These are phyloP conservation scores for Patella vulgata DNA, from an alignment of 1,140 invertebrate genomes.

Conservation along the genomic window DNA sequence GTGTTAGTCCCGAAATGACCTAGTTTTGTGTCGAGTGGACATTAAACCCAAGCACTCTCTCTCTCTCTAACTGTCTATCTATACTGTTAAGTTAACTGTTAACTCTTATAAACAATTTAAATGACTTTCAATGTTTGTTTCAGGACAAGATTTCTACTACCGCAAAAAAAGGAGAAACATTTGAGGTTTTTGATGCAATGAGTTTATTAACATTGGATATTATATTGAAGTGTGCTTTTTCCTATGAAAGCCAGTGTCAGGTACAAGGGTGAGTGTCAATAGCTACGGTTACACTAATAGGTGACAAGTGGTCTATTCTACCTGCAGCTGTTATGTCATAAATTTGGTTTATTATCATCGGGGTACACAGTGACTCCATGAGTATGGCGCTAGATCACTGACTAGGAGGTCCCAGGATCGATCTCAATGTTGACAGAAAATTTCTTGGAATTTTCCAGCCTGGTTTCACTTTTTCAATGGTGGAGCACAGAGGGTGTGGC, in stretches of 20 bases:
- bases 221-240: constrained; percentile 55
- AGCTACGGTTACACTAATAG: neutral
- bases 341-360: too few species aligned
- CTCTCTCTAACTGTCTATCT: neutral
- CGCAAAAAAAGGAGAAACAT: constrained; percentile 21
- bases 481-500: too few species aligned
- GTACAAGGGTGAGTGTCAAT: constrained; percentile 39
- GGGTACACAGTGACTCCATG: too few species aligned
- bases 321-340: too few species aligned
- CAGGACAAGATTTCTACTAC: constrained; percentile 36
- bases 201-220: constrained; percentile 54
- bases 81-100: neutral
- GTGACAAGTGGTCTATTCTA: too few species aligned
- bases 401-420: too few species aligned
- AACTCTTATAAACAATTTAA: neutral
- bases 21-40: too few species aligned
- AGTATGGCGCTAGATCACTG: too few species aligned
- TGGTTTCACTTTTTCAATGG: too few species aligned
- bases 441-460: too few species aligned
- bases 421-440: too few species aligned
- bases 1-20: too few species aligned
- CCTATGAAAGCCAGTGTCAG: constrained; percentile 47
- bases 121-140: neutral
- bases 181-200: constrained; percentile 44
- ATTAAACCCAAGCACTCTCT: neutral